Evolutionary conservation across 2,888 invertebrate genomes (phyloP).

Genomic region (Leucozona laternaria): DNA sequence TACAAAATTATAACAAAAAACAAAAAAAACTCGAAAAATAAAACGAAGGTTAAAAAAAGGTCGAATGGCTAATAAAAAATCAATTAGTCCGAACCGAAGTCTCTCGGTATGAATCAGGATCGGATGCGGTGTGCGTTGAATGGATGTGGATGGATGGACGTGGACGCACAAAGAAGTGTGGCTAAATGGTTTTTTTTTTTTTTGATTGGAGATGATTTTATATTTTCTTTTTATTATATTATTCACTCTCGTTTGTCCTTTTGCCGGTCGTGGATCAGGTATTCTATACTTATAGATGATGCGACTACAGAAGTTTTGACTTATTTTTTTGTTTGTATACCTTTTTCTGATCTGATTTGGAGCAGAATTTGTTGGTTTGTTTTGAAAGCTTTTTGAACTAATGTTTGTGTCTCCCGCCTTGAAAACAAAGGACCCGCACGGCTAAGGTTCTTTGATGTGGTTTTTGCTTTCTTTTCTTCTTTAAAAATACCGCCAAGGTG

Average conservation of each 20-base stretch:
- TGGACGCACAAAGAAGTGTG: constrained; percentile 70
- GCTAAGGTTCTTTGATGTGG: constrained; percentile 42
- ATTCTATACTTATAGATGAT: constrained; percentile 47
- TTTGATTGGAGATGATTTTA: constrained; percentile 42
- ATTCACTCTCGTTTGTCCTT: constrained; percentile 44
- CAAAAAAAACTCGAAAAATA: constrained; percentile 47
- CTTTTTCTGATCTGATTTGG: constrained; percentile 55
- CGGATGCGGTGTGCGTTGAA: constrained; percentile 26
- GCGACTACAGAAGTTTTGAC: constrained; percentile 60
- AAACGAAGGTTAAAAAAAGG: constrained; percentile 75
- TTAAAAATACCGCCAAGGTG: constrained; percentile 37
- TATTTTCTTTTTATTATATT: constrained; percentile 31
- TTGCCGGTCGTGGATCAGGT: constrained; percentile 18
- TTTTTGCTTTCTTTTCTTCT: constrained; percentile 1
- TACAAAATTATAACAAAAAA: constrained; percentile 30
- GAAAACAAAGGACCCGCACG: constrained; percentile 25
- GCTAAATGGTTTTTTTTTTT: constrained; percentile 61
- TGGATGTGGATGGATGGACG: constrained; percentile 1
- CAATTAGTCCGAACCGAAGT: constrained; percentile 65
- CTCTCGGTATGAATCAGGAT: constrained; percentile 68
- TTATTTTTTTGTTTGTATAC: constrained; percentile 43
- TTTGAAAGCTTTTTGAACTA: constrained; percentile 64
- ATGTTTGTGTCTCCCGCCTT: constrained; percentile 43
- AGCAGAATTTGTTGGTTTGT: constrained; percentile 54
- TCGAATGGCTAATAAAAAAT: constrained; percentile 75